A percentile compares a stretch with the other conserved stretches of the same genome.
Evolutionary conservation across 2,797 vertebrate genomes (phyloP).

Genomic region (Pagetopsis macropterus): DNA sequence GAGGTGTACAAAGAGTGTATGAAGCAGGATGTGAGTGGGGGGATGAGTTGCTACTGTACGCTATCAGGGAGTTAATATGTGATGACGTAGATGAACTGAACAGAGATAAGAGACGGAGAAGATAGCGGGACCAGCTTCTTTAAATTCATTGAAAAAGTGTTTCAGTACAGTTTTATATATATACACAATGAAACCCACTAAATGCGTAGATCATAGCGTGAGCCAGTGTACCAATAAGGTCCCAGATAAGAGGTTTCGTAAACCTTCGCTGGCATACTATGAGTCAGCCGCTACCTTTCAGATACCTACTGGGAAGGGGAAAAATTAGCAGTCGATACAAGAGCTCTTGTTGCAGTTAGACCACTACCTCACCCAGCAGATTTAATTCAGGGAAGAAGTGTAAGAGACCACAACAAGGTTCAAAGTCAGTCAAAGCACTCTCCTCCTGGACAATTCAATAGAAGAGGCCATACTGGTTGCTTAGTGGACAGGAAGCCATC

Average conservation of each 20-base stretch:
- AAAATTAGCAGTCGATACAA: constrained; percentile 20
- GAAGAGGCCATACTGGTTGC: background rate
- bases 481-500: background rate
- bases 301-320: constrained; percentile 22
- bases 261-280: constrained; percentile 6
- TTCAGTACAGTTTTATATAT: background rate
- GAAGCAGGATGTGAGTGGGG: constrained; percentile 2
- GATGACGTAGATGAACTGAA: background rate
- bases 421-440: constrained; percentile 17
- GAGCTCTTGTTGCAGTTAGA: constrained; percentile 23
- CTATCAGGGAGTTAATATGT: constrained; percentile 6
- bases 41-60: background rate
- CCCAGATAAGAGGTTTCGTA: constrained; percentile 6
- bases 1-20: constrained; percentile 12
- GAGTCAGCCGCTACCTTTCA: constrained; percentile 25
- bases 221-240: constrained; percentile 1
- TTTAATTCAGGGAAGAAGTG: constrained; percentile 9
- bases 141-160: background rate
- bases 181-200: background rate
- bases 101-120: constrained; percentile 12
- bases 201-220: background rate
- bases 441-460: background rate
- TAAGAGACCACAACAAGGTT: constrained; percentile 17
- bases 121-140: constrained; percentile 2
- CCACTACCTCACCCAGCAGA: constrained; percentile 6